phyloP scores from a whole-genome alignment of 2,797 vertebrate species.

The Rousettus madagascariensis region DNA sequence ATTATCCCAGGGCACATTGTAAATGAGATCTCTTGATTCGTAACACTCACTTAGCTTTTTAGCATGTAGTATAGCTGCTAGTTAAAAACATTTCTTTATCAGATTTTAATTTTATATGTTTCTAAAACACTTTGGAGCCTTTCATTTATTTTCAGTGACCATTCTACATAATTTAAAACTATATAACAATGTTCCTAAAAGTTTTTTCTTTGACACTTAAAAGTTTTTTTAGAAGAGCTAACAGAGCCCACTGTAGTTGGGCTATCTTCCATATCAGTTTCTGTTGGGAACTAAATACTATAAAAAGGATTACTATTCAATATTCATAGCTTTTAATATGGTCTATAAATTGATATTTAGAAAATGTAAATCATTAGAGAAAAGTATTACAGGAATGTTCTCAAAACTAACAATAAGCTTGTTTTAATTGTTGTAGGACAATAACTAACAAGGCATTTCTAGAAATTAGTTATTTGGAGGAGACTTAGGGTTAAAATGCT shows the following conservation, averaged over 20 bases:
- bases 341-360: background rate
- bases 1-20: background rate
- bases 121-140: conserved; percentile 54
- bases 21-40: conserved; percentile 30
- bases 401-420: background rate
- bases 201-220: background rate
- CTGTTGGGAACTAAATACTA: background rate
- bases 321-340: background rate
- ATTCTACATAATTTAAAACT: conserved; percentile 11
- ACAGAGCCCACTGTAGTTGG: background rate
- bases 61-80: background rate
- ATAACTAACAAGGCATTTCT: conserved; percentile 20
- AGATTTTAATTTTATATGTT: conserved; percentile 35
- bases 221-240: background rate
- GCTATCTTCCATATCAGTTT: background rate
- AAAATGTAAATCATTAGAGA: conserved; percentile 14
- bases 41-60: conserved; percentile 31
- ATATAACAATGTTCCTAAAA: background rate
- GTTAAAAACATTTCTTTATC: background rate
- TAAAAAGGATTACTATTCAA: background rate
- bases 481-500: background rate
- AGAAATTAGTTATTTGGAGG: conserved; percentile 28
- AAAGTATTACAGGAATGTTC: background rate
- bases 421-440: background rate
- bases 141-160: conserved; percentile 37